These are phyloP conservation scores for Lithobius niger DNA, from an alignment of 1,140 invertebrate genomes.

Conservation along the genomic window DNA sequence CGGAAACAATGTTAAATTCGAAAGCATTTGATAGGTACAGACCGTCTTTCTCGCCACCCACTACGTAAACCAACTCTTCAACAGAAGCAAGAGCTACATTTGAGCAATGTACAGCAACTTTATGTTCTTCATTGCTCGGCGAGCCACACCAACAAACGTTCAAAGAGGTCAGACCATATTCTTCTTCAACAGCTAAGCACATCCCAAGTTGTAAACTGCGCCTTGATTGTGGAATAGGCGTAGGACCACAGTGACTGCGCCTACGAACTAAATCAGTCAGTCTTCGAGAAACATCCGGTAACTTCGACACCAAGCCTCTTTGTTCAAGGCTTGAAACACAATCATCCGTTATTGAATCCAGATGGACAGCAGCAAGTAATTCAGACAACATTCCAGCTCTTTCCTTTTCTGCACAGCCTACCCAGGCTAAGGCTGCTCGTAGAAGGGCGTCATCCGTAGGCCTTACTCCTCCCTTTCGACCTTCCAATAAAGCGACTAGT, in stretches of 20 bases:
- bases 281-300: background rate
- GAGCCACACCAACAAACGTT: background rate
- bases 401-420: too few relatives aligned
- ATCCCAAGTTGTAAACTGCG: background rate
- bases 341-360: too few relatives aligned
- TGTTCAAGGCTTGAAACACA: too few relatives aligned
- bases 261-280: background rate
- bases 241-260: background rate
- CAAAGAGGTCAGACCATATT: background rate
- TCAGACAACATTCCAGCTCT: too few relatives aligned
- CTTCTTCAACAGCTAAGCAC: background rate
- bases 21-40: background rate
- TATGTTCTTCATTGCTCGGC: too few relatives aligned
- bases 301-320: too few relatives aligned
- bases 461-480: too few relatives aligned
- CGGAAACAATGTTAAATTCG: background rate
- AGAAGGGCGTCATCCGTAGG: background rate
- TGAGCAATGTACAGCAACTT: background rate
- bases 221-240: background rate
- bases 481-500: background rate
- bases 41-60: background rate
- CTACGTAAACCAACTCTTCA: background rate
- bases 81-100: background rate
- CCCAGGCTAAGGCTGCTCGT: background rate
- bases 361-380: too few relatives aligned